Conservation (phyloP, 2,888 invertebrate species). For the Ormyrus nitidulus region DNA sequence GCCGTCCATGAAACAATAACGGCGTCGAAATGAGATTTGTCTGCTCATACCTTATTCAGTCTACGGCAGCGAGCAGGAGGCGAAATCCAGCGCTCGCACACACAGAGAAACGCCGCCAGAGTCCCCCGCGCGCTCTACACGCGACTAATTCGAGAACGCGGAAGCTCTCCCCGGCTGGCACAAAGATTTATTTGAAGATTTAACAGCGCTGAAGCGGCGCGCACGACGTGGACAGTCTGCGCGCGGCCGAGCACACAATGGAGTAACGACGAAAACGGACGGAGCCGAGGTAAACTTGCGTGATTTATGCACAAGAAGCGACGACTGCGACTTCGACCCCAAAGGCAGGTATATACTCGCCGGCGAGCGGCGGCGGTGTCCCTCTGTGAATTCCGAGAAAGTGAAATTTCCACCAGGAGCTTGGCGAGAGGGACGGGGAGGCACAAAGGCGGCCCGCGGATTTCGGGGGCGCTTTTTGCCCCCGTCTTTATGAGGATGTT, state of each 20-base stretch:
- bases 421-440: background rate
- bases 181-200: slow-evolving; percentile 58
- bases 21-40: slow-evolving; percentile 56
- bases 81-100: background rate
- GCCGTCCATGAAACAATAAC: slow-evolving; percentile 54
- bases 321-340: slow-evolving; percentile 20
- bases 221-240: slow-evolving; percentile 48
- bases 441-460: too few species aligned
- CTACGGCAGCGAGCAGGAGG: background rate
- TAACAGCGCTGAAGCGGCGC: slow-evolving; percentile 39
- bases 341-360: too few species aligned
- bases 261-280: slow-evolving; percentile 42
- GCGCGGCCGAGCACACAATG: slow-evolving; percentile 29
- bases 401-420: background rate
- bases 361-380: background rate
- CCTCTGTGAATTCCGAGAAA: slow-evolving; percentile 41
- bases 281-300: slow-evolving; percentile 61
- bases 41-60: slow-evolving; percentile 53
- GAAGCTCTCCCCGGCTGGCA: slow-evolving; percentile 26
- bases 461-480: too few species aligned
- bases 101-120: background rate
- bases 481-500: too few species aligned
- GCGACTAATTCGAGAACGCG: slow-evolving; percentile 47
- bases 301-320: slow-evolving; percentile 66
- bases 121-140: background rate